Conservation (phyloP, 1,140 invertebrate genomes). For the Bicyclus anynana region DNA sequence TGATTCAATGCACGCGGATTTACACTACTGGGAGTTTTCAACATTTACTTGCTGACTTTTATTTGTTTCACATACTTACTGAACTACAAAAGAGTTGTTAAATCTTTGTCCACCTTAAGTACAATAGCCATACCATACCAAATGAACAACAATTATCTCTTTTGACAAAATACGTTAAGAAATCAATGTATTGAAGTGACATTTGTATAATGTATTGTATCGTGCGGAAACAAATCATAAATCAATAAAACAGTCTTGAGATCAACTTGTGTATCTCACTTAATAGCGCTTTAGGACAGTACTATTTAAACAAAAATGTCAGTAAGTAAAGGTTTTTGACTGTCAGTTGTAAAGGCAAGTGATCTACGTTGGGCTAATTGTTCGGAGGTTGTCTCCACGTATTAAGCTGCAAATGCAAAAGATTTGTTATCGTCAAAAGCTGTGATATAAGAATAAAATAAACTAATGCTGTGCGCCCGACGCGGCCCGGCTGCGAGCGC, state of each 20-base stretch:
- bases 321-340: not conserved
- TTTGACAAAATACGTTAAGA: no score
- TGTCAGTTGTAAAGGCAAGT: not conserved
- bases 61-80: not conserved
- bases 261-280: no score
- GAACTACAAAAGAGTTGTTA: no score
- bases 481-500: slow-evolving; percentile 47
- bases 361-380: slow-evolving; percentile 42
- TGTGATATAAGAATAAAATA: slow-evolving; percentile 74
- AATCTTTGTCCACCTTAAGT: no score
- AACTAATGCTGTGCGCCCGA: slow-evolving; percentile 56
- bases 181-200: no score
- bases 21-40: not conserved
- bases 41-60: not conserved
- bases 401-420: slow-evolving; percentile 75
- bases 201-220: no score
- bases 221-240: no score
- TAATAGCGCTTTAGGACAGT: no score
- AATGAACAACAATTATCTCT: no score
- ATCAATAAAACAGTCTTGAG: no score
- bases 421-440: slow-evolving; percentile 77
- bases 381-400: slow-evolving; percentile 66
- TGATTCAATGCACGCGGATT: slow-evolving; percentile 9
- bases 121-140: no score
- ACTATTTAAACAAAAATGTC: not conserved